Conservation (phyloP, 1,140 invertebrate genomes). For the Anoplophora glabripennis region DNA sequence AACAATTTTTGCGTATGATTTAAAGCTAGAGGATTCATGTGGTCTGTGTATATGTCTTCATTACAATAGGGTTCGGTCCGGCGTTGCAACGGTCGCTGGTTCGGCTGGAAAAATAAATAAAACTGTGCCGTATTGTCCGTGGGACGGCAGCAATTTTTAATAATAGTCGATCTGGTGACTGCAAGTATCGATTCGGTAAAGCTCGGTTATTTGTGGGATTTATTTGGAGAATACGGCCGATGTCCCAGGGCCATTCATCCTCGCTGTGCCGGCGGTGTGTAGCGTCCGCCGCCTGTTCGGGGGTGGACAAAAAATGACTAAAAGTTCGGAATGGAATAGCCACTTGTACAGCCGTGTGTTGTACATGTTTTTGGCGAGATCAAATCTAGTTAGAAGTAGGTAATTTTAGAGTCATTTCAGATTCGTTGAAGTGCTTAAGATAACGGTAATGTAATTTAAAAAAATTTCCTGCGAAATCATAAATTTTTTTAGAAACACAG, state of each 20-base stretch:
- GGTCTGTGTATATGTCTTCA: constrained; percentile 14
- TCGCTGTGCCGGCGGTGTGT: constrained; percentile 4
- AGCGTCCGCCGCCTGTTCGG: too few relatives aligned
- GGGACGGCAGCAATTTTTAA: constrained; percentile 18
- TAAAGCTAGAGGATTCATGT: constrained; percentile 7
- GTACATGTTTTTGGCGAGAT: too few relatives aligned
- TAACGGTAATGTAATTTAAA: too few relatives aligned
- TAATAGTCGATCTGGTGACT: constrained; percentile 20
- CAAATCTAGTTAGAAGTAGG: too few relatives aligned
- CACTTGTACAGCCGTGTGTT: too few relatives aligned
- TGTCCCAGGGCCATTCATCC: constrained; percentile 17
- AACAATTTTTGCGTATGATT: background rate
- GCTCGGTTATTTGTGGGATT: constrained; percentile 14
- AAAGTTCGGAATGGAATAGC: too few relatives aligned
- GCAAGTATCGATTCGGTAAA: constrained; percentile 13
- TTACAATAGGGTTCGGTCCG: constrained; percentile 3
- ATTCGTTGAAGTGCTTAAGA: too few relatives aligned
- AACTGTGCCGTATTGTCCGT: constrained; percentile 14
- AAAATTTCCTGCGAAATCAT: too few relatives aligned
- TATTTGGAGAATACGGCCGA: constrained; percentile 16
- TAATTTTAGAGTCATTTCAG: too few relatives aligned
- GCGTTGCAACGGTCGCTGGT: constrained; percentile 11
- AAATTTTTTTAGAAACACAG: too few relatives aligned
- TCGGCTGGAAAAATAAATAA: constrained; percentile 8
- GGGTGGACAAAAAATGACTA: too few relatives aligned